phyloP scores from a whole-genome alignment of 2,113 vertebrate genomes.

The Scomber colias region DNA sequence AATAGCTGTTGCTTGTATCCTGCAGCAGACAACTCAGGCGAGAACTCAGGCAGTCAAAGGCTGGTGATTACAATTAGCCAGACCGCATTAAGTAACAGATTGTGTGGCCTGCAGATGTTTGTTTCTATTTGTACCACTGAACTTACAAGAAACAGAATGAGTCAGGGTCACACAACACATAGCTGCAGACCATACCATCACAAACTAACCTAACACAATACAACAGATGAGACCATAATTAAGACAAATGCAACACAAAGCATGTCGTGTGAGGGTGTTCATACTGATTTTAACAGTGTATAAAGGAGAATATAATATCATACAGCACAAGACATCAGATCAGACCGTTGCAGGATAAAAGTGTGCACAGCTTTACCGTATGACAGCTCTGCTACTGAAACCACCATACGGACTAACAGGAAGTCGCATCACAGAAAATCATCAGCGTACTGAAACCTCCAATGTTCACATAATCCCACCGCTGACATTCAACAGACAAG shows the following conservation, averaged over 20 bases:
- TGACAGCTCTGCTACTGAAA: conserved; percentile 10
- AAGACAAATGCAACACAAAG: background rate
- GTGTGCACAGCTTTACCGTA: background rate
- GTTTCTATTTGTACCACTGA: background rate
- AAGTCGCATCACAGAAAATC: conserved; percentile 13
- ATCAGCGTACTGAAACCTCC: background rate
- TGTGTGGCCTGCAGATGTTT: background rate
- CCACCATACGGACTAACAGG: conserved; percentile 9
- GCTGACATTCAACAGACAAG: conserved; percentile 4
- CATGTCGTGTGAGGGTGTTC: background rate
- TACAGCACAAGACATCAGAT: background rate
- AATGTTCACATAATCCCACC: conserved; percentile 26
- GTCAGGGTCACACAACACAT: background rate
- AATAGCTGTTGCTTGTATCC: too few species aligned
- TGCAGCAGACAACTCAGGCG: too few species aligned
- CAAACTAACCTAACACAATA: background rate
- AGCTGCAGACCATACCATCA: background rate
- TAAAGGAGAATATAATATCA: background rate
- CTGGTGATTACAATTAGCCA: too few species aligned
- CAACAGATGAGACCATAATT: background rate
- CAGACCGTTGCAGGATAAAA: background rate
- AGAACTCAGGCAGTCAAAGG: too few species aligned
- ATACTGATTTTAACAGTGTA: too few species aligned
- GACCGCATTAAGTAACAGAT: too few species aligned
- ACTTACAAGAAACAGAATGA: conserved; percentile 1